Percentiles rank a stretch among this genome's conserved stretches.
Conservation (phyloP, 1,140 invertebrate genomes). For the Halictus rubicundus region DNA sequence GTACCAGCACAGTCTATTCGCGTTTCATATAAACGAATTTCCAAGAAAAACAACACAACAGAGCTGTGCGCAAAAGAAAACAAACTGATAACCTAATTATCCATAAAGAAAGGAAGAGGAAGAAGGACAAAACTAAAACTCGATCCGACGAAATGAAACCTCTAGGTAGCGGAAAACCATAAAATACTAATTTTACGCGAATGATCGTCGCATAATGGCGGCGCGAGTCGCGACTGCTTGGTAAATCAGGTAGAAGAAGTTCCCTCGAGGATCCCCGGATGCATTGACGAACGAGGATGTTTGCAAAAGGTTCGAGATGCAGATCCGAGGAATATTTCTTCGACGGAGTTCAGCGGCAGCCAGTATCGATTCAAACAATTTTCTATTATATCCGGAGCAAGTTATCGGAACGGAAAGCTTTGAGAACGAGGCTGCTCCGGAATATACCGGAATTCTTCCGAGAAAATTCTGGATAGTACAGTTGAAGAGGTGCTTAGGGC, state of each 20-base stretch:
- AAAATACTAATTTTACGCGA: too few relatives aligned
- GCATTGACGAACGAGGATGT: background rate
- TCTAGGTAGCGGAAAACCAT: too few relatives aligned
- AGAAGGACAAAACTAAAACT: too few relatives aligned
- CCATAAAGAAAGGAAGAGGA: too few relatives aligned
- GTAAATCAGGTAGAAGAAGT: conserved; percentile 3
- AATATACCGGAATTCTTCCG: background rate
- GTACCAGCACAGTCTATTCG: too few relatives aligned
- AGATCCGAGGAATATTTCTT: conserved; percentile 5
- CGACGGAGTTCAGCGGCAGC: background rate
- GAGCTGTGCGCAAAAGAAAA: too few relatives aligned
- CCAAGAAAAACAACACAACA: too few relatives aligned
- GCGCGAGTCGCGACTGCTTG: too few relatives aligned
- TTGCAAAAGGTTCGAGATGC: background rate
- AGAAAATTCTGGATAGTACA: background rate
- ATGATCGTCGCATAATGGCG: background rate
- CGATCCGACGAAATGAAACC: too few relatives aligned
- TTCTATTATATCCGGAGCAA: conserved; percentile 15
- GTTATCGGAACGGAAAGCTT: background rate
- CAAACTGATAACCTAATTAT: too few relatives aligned
- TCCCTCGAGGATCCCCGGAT: background rate
- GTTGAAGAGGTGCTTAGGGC: background rate
- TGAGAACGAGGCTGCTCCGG: background rate
- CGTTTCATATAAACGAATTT: too few relatives aligned
- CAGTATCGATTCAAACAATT: conserved; percentile 1